phyloP scores from a whole-genome alignment of 2,113 vertebrate species.

The Malurus cyaneus region DNA sequence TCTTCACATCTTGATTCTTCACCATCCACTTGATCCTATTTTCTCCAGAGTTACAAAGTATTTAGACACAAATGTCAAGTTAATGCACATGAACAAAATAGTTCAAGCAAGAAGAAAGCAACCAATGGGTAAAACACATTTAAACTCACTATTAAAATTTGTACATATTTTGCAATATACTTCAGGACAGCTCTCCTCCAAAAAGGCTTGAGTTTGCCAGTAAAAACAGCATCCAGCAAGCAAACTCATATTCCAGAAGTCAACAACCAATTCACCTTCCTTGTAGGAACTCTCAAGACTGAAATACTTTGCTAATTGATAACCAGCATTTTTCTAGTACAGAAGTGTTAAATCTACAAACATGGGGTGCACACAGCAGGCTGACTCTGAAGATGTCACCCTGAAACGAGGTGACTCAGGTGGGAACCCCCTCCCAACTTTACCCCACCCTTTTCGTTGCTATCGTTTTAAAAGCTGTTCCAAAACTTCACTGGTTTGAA shows the following conservation, averaged over 20 bases:
- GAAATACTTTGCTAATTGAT: background rate
- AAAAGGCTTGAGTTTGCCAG: background rate
- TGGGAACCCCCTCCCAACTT: background rate
- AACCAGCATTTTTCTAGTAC: background rate
- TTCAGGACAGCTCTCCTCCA: background rate
- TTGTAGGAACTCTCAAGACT: background rate
- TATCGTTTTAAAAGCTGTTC: background rate
- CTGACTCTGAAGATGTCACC: background rate
- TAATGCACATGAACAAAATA: background rate
- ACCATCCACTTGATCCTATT: background rate
- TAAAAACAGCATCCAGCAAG: background rate
- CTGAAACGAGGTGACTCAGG: background rate
- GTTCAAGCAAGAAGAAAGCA: background rate
- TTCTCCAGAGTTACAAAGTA: background rate
- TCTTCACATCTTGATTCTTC: background rate
- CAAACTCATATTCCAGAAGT: background rate
- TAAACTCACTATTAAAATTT: background rate
- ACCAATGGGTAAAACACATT: background rate
- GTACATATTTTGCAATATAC: background rate
- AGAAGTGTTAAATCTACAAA: background rate
- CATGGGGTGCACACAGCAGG: background rate
- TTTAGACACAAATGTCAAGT: background rate
- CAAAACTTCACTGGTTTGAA: background rate
- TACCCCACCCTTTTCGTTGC: background rate
- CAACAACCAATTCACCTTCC: background rate